phyloP scores from a whole-genome alignment of 1,140 invertebrate genomes.

The Pygmarrhopalites habei region DNA sequence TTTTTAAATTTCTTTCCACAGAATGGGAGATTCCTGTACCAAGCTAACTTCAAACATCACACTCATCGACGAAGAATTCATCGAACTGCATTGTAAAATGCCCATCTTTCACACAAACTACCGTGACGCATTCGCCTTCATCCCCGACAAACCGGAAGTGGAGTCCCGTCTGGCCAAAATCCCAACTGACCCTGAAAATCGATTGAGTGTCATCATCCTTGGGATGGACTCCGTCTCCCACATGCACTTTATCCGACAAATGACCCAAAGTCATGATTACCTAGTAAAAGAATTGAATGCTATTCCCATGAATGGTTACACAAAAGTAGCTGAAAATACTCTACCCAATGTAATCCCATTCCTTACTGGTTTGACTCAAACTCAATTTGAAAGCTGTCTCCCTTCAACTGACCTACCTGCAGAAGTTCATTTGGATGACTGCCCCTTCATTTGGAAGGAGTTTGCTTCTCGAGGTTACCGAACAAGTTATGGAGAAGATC shows the following conservation, averaged over 20 bases:
- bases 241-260: background rate
- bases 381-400: background rate
- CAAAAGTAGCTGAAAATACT: background rate
- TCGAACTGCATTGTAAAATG: too few relatives aligned
- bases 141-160: slow-evolving; percentile 43
- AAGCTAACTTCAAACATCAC: too few relatives aligned
- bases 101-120: slow-evolving; percentile 38
- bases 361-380: background rate
- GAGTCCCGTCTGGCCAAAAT: slow-evolving; percentile 42
- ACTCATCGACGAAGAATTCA: too few relatives aligned
- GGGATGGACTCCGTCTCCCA: background rate
- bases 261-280: background rate
- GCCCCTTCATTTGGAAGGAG: slow-evolving; percentile 72
- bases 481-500: slow-evolving; percentile 72
- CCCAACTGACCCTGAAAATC: too few relatives aligned
- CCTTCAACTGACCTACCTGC: too few relatives aligned
- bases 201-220: background rate
- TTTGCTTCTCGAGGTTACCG: slow-evolving; percentile 62
- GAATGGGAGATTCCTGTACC: too few relatives aligned
- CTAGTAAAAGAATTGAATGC: background rate
- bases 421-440: slow-evolving; percentile 53
- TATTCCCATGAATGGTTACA: background rate
- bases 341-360: background rate
- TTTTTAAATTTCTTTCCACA: too few relatives aligned
- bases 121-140: slow-evolving; percentile 61